These are phyloP conservation scores for Trilocha varians DNA, from an alignment of 2,888 invertebrate species.

Conservation along the genomic window DNA sequence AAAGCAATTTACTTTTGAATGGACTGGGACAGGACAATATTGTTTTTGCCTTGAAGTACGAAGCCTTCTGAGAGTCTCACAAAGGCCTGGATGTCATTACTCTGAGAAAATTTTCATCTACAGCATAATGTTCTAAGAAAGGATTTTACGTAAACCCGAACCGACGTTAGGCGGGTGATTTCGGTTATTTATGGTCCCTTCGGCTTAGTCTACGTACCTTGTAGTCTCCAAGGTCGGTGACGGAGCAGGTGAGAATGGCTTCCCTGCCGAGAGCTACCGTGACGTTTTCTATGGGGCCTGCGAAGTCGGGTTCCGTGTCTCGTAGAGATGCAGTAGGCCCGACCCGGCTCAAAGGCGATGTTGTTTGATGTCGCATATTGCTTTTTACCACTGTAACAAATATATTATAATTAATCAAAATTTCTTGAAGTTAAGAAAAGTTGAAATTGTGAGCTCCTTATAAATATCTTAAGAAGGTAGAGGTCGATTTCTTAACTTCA, in stretches of 20 bases:
- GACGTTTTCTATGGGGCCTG: constrained; percentile 80
- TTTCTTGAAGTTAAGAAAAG: too few species aligned
- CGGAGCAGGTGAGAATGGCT: constrained; percentile 81
- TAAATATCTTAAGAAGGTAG: too few species aligned
- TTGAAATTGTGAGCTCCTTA: too few species aligned
- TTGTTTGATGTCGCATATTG: constrained; percentile 54
- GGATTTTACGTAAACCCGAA: constrained; percentile 7
- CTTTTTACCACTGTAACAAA: constrained; percentile 52
- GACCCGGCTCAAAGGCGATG: constrained; percentile 47
- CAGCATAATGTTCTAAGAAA: constrained; percentile 2
- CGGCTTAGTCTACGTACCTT: constrained; percentile 68
- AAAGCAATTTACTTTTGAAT: constrained; percentile 2
- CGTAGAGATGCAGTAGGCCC: constrained; percentile 52
- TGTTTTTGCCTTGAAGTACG: constrained; percentile 1
- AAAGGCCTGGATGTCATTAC: constrained; percentile 5
- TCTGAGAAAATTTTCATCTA: constrained; percentile 5
- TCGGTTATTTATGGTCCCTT: constrained; percentile 8
- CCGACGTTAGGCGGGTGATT: constrained; percentile 7
- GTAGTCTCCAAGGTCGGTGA: constrained; percentile 81
- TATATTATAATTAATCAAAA: background rate
- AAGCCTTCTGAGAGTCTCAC: constrained; percentile 2
- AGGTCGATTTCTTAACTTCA: too few species aligned
- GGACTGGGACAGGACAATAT: constrained; percentile 2
- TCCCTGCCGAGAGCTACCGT: constrained; percentile 83
- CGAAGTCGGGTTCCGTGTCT: constrained; percentile 77